Conservation (phyloP, 1,140 invertebrate genomes). For the Samia ricini region DNA sequence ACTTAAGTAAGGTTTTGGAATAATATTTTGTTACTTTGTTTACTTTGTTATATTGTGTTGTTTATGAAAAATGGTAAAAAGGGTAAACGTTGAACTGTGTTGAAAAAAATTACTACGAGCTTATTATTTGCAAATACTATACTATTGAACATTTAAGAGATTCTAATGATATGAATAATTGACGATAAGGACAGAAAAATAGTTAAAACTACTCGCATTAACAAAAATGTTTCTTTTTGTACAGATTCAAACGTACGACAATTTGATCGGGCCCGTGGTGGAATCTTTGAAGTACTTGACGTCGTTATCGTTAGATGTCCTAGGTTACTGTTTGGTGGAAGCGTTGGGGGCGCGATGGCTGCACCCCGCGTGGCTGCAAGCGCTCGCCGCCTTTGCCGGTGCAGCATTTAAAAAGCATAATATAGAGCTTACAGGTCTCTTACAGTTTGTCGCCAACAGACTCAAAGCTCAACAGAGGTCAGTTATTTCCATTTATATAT, state of each 20-base stretch:
- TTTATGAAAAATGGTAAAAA: too few relatives aligned
- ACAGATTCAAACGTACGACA: slow-evolving; percentile 99
- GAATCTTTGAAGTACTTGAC: slow-evolving; percentile 99
- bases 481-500: background rate
- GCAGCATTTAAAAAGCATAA: slow-evolving; percentile 98
- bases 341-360: slow-evolving; percentile 90
- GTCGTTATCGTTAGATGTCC: slow-evolving; percentile 96
- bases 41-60: too few relatives aligned
- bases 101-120: too few relatives aligned
- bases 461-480: slow-evolving; percentile 97
- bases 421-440: slow-evolving; percentile 95
- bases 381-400: slow-evolving; percentile 95
- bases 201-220: too few relatives aligned
- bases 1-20: too few relatives aligned
- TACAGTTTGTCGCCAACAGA: slow-evolving; percentile 98
- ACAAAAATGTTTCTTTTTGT: too few relatives aligned
- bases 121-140: too few relatives aligned
- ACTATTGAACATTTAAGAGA: too few relatives aligned
- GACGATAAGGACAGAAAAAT: too few relatives aligned
- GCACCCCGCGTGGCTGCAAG: slow-evolving; percentile 93
- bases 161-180: too few relatives aligned
- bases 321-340: slow-evolving; percentile 97
- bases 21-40: too few relatives aligned
- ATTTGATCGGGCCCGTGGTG: slow-evolving; percentile 97
- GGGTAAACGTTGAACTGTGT: too few relatives aligned